A percentile compares a stretch with the other conserved stretches of the same genome.
These are phyloP conservation scores for Etheostoma nigrum DNA, from an alignment of 2,797 vertebrate genomes.

Conservation along the genomic window DNA sequence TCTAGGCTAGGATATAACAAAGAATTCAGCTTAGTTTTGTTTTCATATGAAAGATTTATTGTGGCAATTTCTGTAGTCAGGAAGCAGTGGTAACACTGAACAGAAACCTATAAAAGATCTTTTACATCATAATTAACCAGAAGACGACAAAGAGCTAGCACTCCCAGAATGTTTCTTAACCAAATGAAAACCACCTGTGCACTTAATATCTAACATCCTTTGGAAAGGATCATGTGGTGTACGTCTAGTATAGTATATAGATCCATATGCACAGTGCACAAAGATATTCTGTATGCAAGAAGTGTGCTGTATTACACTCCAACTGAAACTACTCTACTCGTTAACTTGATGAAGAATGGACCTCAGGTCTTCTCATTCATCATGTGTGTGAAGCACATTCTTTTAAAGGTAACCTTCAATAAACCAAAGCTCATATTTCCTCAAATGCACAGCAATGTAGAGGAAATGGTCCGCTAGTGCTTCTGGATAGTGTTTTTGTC, in stretches of 20 bases:
- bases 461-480: constrained; percentile 57
- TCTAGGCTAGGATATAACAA: constrained; percentile 14
- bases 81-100: constrained; percentile 62
- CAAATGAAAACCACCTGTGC: constrained; percentile 81
- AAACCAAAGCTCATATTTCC: constrained; percentile 69
- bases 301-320: not conserved
- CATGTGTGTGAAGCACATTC: constrained; percentile 32
- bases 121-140: constrained; percentile 70
- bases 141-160: constrained; percentile 63
- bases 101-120: constrained; percentile 73
- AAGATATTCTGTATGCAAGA: not conserved
- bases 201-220: constrained; percentile 51
- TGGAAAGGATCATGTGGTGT: constrained; percentile 27
- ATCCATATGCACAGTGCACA: not conserved
- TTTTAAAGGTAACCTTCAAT: constrained; percentile 57
- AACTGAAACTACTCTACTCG: not conserved
- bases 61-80: constrained; percentile 51
- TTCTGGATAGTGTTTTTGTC: constrained; percentile 76
- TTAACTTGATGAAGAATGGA: constrained; percentile 12
- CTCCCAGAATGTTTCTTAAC: constrained; percentile 31
- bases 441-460: constrained; percentile 53
- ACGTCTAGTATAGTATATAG: constrained; percentile 23
- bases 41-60: constrained; percentile 60
- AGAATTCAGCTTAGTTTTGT: not conserved
- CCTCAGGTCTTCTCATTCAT: constrained; percentile 42